A percentile compares a stretch with the other conserved stretches of the same genome.
These are phyloP conservation scores for Tinea semifulvella DNA, from an alignment of 2,888 invertebrate species.

Conservation along the genomic window DNA sequence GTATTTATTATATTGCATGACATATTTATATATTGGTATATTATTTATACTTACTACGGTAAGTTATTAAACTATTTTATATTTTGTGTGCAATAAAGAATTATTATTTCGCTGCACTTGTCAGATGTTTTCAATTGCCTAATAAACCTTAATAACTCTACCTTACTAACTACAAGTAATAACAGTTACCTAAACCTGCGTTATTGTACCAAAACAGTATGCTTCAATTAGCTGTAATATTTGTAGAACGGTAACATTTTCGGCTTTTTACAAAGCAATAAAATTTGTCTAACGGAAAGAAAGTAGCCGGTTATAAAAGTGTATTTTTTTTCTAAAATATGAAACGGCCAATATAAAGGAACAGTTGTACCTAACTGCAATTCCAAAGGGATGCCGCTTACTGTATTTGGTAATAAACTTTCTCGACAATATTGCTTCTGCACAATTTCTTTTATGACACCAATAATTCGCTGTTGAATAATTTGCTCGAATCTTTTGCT, in stretches of 20 bases:
- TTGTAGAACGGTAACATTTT: constrained; percentile 29
- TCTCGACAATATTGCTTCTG: constrained; percentile 2
- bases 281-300: constrained; percentile 53
- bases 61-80: too few species aligned
- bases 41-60: too few species aligned
- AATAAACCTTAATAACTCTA: too few species aligned
- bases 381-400: constrained; percentile 3
- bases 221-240: constrained; percentile 14
- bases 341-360: constrained; percentile 6
- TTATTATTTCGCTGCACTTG: too few species aligned
- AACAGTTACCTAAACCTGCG: too few species aligned
- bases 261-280: constrained; percentile 42
- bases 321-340: constrained; percentile 28
- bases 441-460: constrained; percentile 6
- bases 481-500: not conserved
- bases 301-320: constrained; percentile 51
- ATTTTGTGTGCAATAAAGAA: too few species aligned
- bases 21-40: too few species aligned
- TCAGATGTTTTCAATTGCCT: too few species aligned
- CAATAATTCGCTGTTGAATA: not conserved
- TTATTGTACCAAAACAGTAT: not conserved
- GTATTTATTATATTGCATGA: too few species aligned
- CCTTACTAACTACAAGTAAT: too few species aligned
- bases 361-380: not conserved
- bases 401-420: not conserved